A percentile compares a stretch with the other conserved stretches of the same genome.
phyloP scores from a whole-genome alignment of 2,113 vertebrate species.

The Edolisoma coerulescens region DNA sequence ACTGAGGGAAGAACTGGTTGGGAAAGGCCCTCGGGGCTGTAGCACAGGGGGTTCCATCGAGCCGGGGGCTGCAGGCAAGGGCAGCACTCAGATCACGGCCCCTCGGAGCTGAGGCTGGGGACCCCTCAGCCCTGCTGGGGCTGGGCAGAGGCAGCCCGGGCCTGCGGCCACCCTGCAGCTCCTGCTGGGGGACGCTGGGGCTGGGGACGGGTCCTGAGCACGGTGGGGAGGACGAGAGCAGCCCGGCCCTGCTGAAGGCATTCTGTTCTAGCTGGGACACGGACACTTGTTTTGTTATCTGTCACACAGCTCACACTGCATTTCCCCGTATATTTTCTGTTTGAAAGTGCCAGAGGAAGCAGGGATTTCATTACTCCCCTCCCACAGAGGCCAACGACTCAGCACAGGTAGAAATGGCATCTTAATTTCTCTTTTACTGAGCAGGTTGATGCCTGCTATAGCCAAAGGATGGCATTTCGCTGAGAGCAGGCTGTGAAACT shows the following conservation, averaged over 20 bases:
- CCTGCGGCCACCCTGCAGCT: background rate
- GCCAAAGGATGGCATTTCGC: background rate
- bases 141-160: background rate
- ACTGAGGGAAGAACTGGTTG: rapidly evolving
- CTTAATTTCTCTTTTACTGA: constrained; percentile 11
- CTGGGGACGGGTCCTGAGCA: background rate
- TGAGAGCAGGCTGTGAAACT: background rate
- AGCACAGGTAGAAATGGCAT: background rate
- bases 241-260: rapidly evolving
- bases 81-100: rapidly evolving
- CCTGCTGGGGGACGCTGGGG: background rate
- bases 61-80: background rate
- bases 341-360: background rate
- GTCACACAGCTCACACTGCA: background rate
- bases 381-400: constrained; percentile 16
- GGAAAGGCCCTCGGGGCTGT: rapidly evolving
- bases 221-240: background rate
- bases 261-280: background rate
- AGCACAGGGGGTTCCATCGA: background rate
- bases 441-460: background rate
- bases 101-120: background rate
- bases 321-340: background rate
- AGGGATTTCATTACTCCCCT: background rate
- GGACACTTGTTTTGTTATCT: background rate
- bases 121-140: no score